These are phyloP conservation scores for Bos indicus DNA, from an alignment of 2,113 vertebrate species.

Conservation along the genomic window DNA sequence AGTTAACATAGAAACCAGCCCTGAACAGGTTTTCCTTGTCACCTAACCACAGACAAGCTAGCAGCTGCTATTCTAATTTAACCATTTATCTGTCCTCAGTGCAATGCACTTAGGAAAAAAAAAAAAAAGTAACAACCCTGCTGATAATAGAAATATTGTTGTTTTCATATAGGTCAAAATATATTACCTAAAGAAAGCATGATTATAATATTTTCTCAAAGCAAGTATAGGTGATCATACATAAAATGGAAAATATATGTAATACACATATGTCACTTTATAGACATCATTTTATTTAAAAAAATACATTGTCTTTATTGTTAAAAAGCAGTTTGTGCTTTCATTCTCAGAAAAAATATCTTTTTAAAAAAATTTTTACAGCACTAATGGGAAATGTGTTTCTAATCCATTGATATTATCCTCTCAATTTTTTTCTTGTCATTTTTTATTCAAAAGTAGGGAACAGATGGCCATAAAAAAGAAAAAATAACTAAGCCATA, in stretches of 20 bases:
- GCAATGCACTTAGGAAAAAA: not conserved
- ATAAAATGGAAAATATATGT: not conserved
- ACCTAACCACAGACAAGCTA: not conserved
- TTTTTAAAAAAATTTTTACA: not conserved
- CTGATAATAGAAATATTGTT: not conserved
- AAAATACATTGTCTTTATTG: not conserved
- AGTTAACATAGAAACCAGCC: not conserved
- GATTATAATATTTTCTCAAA: not conserved
- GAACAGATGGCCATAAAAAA: conserved; percentile 19
- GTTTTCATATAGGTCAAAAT: not conserved
- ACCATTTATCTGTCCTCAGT: not conserved
- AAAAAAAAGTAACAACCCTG: not conserved
- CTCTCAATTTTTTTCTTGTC: not conserved
- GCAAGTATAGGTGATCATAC: not conserved
- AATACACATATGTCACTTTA: not conserved
- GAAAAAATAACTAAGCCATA: not conserved
- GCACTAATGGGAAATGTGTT: not conserved
- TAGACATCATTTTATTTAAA: not conserved
- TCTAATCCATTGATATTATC: not conserved
- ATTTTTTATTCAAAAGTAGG: not conserved
- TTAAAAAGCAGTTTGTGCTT: not conserved
- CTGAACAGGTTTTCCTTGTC: not conserved
- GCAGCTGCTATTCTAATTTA: not conserved
- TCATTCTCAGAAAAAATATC: not conserved
- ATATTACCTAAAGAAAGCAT: not conserved